phyloP scores from a whole-genome alignment of 1,140 invertebrate species.

The Leptonema lineaticorne region DNA sequence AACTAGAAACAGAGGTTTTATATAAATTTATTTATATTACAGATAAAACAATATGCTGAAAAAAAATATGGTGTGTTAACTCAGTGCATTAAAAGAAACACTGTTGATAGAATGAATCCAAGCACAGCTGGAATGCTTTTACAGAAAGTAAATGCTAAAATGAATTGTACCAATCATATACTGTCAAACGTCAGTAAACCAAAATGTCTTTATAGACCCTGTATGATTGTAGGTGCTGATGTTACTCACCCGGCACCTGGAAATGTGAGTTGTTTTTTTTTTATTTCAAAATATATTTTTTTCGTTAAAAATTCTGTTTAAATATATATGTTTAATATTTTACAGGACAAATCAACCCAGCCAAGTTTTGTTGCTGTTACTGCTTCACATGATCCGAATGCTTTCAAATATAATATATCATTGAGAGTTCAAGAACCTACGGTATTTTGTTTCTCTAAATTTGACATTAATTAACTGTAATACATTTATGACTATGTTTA shows the following conservation, averaged over 20 bases:
- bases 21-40: constrained; percentile 27
- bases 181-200: constrained; percentile 47
- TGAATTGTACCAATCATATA: constrained; percentile 80
- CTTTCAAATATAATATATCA: constrained; percentile 70
- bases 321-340: not conserved
- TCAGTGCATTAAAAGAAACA: constrained; percentile 67
- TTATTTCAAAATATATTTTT: not conserved
- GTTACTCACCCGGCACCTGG: constrained; percentile 84
- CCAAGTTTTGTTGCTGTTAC: constrained; percentile 86
- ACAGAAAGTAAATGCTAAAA: constrained; percentile 79
- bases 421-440: constrained; percentile 66
- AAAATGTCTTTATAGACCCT: constrained; percentile 46
- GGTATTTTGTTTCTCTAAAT: constrained; percentile 25
- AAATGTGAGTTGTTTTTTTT: constrained; percentile 46
- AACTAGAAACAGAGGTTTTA: no score
- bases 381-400: constrained; percentile 65
- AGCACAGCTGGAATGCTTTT: constrained; percentile 67
- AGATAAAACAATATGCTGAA: constrained; percentile 73
- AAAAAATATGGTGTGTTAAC: constrained; percentile 68
- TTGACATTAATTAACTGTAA: not conserved
- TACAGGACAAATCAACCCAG: constrained; percentile 56
- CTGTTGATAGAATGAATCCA: constrained; percentile 48
- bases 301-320: not conserved
- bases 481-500: not conserved
- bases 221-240: constrained; percentile 82